Evolutionary conservation across 2,797 vertebrate species (phyloP).

Genomic region (Dallia pectoralis): DNA sequence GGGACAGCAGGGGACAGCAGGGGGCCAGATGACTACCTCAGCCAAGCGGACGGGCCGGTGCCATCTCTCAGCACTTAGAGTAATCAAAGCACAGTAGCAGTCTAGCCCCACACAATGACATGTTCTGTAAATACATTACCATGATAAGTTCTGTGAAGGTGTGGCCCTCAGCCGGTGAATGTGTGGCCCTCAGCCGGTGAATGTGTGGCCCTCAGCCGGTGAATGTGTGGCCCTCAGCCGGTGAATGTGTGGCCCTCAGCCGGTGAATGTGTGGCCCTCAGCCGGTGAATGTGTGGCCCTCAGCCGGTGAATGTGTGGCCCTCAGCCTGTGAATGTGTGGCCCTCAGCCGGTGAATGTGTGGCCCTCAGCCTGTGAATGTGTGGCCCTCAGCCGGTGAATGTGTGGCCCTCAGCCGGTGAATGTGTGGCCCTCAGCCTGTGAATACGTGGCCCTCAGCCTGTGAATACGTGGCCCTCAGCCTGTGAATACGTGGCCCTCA

Average conservation of each 20-base stretch:
- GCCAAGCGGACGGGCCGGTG: slow-evolving; percentile 14
- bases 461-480: slow-evolving; percentile 65
- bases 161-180: slow-evolving; percentile 59
- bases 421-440: slow-evolving; percentile 61
- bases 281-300: slow-evolving; percentile 64
- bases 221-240: slow-evolving; percentile 60
- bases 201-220: slow-evolving; percentile 61
- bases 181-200: slow-evolving; percentile 64
- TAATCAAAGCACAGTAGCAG: slow-evolving; percentile 29
- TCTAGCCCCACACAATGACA: not conserved
- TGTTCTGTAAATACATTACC: no score
- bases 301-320: slow-evolving; percentile 58
- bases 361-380: slow-evolving; percentile 66
- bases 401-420: slow-evolving; percentile 64
- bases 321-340: slow-evolving; percentile 66
- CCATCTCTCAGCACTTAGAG: slow-evolving; percentile 15
- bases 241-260: slow-evolving; percentile 65
- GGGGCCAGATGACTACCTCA: slow-evolving; percentile 20
- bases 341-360: slow-evolving; percentile 59
- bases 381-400: slow-evolving; percentile 57
- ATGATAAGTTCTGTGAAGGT: no score
- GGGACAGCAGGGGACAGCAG: slow-evolving; percentile 31
- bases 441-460: slow-evolving; percentile 60
- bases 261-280: slow-evolving; percentile 61
- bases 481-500: slow-evolving; percentile 59